phyloP scores from a whole-genome alignment of 2,797 vertebrate genomes.

The Clarias laeviceps region DNA sequence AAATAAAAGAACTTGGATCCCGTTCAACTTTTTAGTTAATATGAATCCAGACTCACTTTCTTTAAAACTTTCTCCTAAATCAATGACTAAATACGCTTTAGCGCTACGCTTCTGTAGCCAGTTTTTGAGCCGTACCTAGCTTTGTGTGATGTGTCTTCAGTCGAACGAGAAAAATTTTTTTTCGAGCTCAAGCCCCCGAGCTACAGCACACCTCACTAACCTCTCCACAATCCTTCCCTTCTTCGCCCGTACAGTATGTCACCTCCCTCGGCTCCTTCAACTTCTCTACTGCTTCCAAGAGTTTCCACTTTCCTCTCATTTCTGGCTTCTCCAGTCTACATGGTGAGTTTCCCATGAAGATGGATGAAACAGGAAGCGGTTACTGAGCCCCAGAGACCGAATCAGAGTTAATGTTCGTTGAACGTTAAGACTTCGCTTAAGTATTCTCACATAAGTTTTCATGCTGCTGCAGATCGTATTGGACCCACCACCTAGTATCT shows the following conservation, averaged over 20 bases:
- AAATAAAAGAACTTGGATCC: neutral
- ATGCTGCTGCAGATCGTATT: neutral
- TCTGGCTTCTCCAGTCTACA: neutral
- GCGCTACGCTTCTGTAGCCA: neutral
- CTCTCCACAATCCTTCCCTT: constrained; percentile 20
- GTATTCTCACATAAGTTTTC: neutral
- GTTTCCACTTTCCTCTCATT: constrained; percentile 8
- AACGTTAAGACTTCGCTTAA: constrained; percentile 17
- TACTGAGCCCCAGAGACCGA: constrained; percentile 28
- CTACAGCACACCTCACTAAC: constrained; percentile 31
- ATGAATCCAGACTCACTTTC: neutral
- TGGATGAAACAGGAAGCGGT: constrained; percentile 32
- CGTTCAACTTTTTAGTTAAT: neutral
- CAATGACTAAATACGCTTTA: neutral
- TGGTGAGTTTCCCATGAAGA: constrained; percentile 22
- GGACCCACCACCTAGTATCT: neutral
- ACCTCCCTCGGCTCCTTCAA: constrained; percentile 14
- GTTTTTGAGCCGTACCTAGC: neutral
- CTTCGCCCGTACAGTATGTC: neutral
- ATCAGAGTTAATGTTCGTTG: constrained; percentile 22
- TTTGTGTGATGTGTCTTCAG: constrained; percentile 9
- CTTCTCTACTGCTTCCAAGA: neutral
- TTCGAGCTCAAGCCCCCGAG: constrained; percentile 16
- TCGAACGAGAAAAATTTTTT: neutral
- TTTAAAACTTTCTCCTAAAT: constrained; percentile 1